phyloP scores from a whole-genome alignment of 1,140 invertebrate genomes.

The Musca domestica region DNA sequence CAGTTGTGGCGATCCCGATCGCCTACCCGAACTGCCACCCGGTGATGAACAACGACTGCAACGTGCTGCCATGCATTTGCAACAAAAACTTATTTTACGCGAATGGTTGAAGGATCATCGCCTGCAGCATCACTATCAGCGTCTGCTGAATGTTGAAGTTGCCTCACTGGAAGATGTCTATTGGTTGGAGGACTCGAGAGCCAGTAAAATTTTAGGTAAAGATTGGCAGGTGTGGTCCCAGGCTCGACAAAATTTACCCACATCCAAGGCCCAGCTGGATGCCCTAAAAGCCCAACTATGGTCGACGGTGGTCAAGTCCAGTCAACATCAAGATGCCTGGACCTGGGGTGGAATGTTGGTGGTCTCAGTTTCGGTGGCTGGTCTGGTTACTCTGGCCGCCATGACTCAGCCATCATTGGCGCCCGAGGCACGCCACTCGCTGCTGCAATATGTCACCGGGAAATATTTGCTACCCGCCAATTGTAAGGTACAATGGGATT shows the following conservation, averaged over 20 bases:
- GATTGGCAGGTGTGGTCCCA: constrained; percentile 76
- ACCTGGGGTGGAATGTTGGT: constrained; percentile 87
- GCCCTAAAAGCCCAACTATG: constrained; percentile 78
- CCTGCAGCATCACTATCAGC: constrained; percentile 73
- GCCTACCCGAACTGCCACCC: constrained; percentile 73
- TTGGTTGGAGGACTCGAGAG: constrained; percentile 79
- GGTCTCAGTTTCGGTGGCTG: constrained; percentile 80
- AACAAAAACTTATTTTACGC: constrained; percentile 75
- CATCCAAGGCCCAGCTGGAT: constrained; percentile 73
- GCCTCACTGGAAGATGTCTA: constrained; percentile 82
- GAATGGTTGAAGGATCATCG: constrained; percentile 76
- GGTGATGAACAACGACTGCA: constrained; percentile 76
- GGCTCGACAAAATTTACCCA: constrained; percentile 74
- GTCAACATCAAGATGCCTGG: constrained; percentile 83
- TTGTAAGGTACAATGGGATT: constrained; percentile 75
- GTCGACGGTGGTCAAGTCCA: constrained; percentile 81
- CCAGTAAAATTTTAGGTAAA: constrained; percentile 70
- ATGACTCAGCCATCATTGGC: constrained; percentile 83
- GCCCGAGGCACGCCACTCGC: constrained; percentile 81
- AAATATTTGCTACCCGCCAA: constrained; percentile 86
- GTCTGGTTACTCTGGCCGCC: constrained; percentile 78
- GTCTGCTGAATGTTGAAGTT: constrained; percentile 76
- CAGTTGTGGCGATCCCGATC: constrained; percentile 67
- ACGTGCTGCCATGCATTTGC: constrained; percentile 70
- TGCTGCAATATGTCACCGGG: constrained; percentile 87